phyloP scores from a whole-genome alignment of 2,888 invertebrate genomes.

The Acronicta psi region DNA sequence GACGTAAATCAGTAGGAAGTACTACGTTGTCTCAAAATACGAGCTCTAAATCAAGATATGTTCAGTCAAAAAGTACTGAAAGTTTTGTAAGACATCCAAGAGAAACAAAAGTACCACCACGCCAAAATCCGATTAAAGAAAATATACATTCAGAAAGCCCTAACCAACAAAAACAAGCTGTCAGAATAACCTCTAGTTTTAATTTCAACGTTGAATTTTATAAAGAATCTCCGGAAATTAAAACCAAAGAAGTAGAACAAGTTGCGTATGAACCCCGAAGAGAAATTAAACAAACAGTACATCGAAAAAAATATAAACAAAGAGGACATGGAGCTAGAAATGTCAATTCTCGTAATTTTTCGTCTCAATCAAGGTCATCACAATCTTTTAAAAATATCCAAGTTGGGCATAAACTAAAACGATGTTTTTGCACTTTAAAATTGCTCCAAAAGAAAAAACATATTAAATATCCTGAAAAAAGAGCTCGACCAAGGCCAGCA shows the following conservation, averaged over 20 bases:
- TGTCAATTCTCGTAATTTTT: slow-evolving; percentile 5
- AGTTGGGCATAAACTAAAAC: slow-evolving; percentile 40
- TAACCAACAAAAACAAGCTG: slow-evolving; percentile 36
- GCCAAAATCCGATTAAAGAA: neutral
- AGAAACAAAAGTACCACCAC: slow-evolving; percentile 3
- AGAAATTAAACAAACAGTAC: slow-evolving; percentile 11
- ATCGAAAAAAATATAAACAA: slow-evolving; percentile 9
- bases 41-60: slow-evolving; percentile 28
- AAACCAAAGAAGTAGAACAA: slow-evolving; percentile 7
- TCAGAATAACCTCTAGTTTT: slow-evolving; percentile 56
- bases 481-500: slow-evolving; percentile 19
- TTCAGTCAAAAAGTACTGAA: slow-evolving; percentile 32
- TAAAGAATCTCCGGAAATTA: slow-evolving; percentile 38
- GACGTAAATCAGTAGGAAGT: slow-evolving; percentile 35
- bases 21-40: slow-evolving; percentile 14
- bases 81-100: slow-evolving; percentile 10
- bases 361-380: slow-evolving; percentile 32
- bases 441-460: slow-evolving; percentile 47
- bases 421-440: slow-evolving; percentile 65
- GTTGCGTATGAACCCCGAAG: slow-evolving; percentile 2
- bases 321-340: slow-evolving; percentile 2
- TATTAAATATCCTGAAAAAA: slow-evolving; percentile 4
- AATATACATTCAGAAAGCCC: neutral
- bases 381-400: slow-evolving; percentile 30
- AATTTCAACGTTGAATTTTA: slow-evolving; percentile 61